Evolutionary conservation across 53 echinoderm and acorn worm genomes (phyloP), one percentile per base, ranked within the genome.

Genomic region (Astropecten irregularis): DNA sequence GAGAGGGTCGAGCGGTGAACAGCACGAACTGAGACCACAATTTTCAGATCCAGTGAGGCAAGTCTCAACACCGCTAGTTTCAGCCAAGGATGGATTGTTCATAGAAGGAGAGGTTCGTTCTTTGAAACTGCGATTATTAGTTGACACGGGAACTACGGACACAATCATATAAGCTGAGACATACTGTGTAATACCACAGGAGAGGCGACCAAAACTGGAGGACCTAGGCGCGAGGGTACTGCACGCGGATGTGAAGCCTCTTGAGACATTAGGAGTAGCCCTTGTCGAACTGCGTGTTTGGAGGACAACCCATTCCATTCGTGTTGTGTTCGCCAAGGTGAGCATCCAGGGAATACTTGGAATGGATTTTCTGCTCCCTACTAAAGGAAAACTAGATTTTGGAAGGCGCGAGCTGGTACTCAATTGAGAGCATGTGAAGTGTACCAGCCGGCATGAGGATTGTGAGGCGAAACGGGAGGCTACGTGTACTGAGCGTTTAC

Each of bases 61-160:
- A n/a, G n/a, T n/a, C n/a, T n/a, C n/a, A n/a, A n/a, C n/a, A n/a
- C n/a, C n/a, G n/a, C n/a, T 58, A 20, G 59, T 58, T n/a, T 58
- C 59, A 19, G 59, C 59, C 5, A 58, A 58, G 26, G 59, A 19
- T 58, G 6, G 59, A 58, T 58, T 58, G 22, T 58, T 58, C 22
- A 23, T 22, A 11, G 59, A 58, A 58, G 59, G 59, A 25, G 2
- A 58, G 59, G 59, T 58, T 58, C 59, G 26, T 4, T 85, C 10
- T 33, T 73, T n/a, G n/a, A n/a, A n/a, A n/a, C n/a, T n/a, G n/a
- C n/a, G n/a, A n/a, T n/a, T n/a, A n/a, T n/a, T n/a, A 47, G 85
- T 76, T 7, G 85, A 85, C 19, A 74, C 74, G 8, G 76, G 85
- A 18, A 72, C 85, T 25, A 73, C 72, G 9, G 85, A 85, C 18